phyloP scores from a whole-genome alignment of 1,140 invertebrate genomes.

The Caligus rogercresseyi region DNA sequence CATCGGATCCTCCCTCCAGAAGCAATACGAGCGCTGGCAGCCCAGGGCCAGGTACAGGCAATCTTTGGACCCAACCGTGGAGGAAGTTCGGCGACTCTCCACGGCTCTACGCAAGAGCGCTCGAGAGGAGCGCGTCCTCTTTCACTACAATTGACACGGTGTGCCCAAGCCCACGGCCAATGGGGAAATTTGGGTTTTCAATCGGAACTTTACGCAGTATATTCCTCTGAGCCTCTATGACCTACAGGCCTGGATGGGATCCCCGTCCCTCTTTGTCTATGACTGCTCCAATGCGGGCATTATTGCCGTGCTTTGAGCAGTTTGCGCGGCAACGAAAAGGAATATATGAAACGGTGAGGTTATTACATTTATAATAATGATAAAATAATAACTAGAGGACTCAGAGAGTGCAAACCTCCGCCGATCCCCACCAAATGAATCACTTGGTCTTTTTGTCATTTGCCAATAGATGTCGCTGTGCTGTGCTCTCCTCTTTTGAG shows the following conservation, averaged over 20 bases:
- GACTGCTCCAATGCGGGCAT: slow-evolving; percentile 97
- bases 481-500: too few relatives aligned
- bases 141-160: slow-evolving; percentile 99
- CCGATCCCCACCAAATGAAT: too few relatives aligned
- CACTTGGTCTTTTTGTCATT: too few relatives aligned
- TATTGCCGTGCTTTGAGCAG: slow-evolving; percentile 68
- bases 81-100: slow-evolving; percentile 94
- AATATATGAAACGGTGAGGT: slow-evolving; percentile 43
- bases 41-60: slow-evolving; percentile 89
- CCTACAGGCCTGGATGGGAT: slow-evolving; percentile 96
- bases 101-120: slow-evolving; percentile 86
- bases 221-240: slow-evolving; percentile 96
- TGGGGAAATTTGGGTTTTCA: slow-evolving; percentile 99
- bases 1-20: slow-evolving; percentile 77
- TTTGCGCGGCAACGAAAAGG: slow-evolving; percentile 79
- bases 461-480: too few relatives aligned
- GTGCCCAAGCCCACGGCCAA: slow-evolving; percentile 93
- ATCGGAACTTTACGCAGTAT: slow-evolving; percentile 93
- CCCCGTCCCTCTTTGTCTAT: slow-evolving; percentile 96
- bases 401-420: too few relatives aligned
- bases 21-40: slow-evolving; percentile 95
- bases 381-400: too few relatives aligned
- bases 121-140: slow-evolving; percentile 93
- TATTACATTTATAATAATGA: background rate
- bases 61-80: slow-evolving; percentile 86